Base-by-base conservation (phyloP, 2,888 invertebrate species). In the Rhagophthalmus giganteus region DNA sequence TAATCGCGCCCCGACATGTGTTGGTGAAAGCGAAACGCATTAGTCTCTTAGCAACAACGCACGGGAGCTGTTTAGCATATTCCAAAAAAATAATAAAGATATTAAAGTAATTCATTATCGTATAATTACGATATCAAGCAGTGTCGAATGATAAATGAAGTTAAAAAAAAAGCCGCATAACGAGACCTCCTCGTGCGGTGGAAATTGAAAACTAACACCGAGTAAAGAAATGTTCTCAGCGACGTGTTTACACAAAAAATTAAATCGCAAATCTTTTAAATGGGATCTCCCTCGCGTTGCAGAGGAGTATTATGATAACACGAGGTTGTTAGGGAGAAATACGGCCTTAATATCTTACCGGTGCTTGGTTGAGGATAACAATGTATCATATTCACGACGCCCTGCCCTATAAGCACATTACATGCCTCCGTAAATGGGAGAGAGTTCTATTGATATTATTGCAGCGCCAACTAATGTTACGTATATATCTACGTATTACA, bases 201-300 rank as follows among this genome's bases (percentile, higher is more conserved):
- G 57, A 64, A 65, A 64, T 63, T 65, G 66, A 65, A 67, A 67
- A 59, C 60, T 62, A 64, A 61, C 65, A 60, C 63, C 58, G 53
- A 44, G 50, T 55, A 56, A 57, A 56, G 54, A 58, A 57, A 48
- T 50, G 54, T 50, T 56, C 44, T 54, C 48, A 40, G 49, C 53
- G 59, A 59, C 61, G 62, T 64, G 63, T 68, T 62, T 65, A 62
- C 62, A 62, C 62, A 64, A 67, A 68, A 69, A 67, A 68, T 68
- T 67, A 65, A 69, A 68, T 65, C 67, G 67, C 68, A 69, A 70
- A 69, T 69, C 68, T 69, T 67, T 65, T 65, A 66, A 70, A 68
- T 66, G 67, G 67, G 64, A 63, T 63, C 62, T 61, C 58, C 55
- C 55, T 42, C 59, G 46, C 59, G 58, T 56, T 60, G 61, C 60